Evolutionary conservation across 64 coral and sea anemone species (phyloP).

Genomic region (Actinia equina): DNA sequence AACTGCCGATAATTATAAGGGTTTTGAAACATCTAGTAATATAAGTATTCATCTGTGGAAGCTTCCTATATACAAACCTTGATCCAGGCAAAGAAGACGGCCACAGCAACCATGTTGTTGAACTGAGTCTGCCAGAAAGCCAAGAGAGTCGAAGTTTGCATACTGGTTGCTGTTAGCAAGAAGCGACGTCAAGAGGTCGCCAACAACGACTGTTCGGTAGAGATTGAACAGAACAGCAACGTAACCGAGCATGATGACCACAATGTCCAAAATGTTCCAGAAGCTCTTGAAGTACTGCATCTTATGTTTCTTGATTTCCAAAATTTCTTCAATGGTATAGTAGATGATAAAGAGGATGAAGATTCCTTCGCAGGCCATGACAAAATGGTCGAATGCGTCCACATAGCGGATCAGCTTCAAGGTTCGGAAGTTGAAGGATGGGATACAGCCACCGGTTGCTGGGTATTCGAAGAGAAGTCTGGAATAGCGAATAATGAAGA

Average conservation of each 20-base stretch:
- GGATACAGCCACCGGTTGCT: constrained; percentile 91
- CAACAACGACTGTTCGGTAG: constrained; percentile 76
- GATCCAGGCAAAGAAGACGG: constrained; percentile 99
- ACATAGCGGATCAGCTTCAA: constrained; percentile 98
- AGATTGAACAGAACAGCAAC: constrained; percentile 87
- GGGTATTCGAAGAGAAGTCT: constrained; percentile 96
- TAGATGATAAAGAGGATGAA: constrained; percentile 97
- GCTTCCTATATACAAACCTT: constrained; percentile 54
- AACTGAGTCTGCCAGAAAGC: constrained; percentile 97
- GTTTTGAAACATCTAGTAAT: too few species aligned
- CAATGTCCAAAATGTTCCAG: constrained; percentile 93
- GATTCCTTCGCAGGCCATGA: constrained; percentile 96
- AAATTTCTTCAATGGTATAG: constrained; percentile 93
- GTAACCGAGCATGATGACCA: constrained; percentile 88
- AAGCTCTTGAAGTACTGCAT: constrained; percentile 99
- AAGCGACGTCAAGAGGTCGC: constrained; percentile 51
- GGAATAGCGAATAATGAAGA: neutral
- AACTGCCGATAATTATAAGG: neutral
- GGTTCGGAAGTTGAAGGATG: constrained; percentile 92
- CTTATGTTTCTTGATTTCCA: constrained; percentile 95
- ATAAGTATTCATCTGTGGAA: too few species aligned
- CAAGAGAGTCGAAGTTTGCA: constrained; percentile 95
- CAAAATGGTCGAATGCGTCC: constrained; percentile 83
- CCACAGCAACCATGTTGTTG: constrained; percentile 97
- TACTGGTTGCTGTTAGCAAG: constrained; percentile 67